Base-by-base conservation (phyloP, 2,888 invertebrate species). In the Sepioteuthis lessoniana region DNA sequence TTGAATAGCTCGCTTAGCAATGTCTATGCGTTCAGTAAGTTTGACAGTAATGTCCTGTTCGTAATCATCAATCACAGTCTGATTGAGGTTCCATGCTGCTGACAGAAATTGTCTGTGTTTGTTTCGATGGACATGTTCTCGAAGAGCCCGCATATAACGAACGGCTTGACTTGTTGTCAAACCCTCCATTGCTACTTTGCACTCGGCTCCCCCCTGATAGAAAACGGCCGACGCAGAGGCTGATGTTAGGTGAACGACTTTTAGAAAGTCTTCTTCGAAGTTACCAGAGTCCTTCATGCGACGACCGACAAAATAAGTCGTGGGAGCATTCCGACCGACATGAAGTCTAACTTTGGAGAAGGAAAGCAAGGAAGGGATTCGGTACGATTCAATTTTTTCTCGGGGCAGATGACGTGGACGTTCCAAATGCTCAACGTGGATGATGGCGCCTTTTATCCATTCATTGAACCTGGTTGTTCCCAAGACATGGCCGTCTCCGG, bases 361-460 rank as follows among this genome's bases (percentile, higher is more conserved):
- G 93, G 95, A 95, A 2, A 95, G 94, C 19, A 95, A 94, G 13
- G 96, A 96, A 0, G 96, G 95, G n/a, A 95, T 95, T n/a, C 96
- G 94, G 94, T 96, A 96, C 8, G 96, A 95, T 94, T 96, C 95
- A 42, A 96, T 95, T 60, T 95, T 94, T 93, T 95, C 94, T 76
- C 95, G 60, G 31, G 95, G 95, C 50, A 95, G 94, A 94, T 96
- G 94, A 55, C 94, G 93, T 16, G 96, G 96, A 31, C 95, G 94
- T 94, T 96, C 96, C n/a, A 96, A 94, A 94, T 96, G 96, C 94
- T 96, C 96, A 94, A 96, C 96, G 93, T 96, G 96, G 76, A 96
- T 95, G 55, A 96, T 96, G 93, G 96, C 95, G 31, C 96, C 96
- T 94, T 95, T 94, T 95, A 96, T 95, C 96, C 96, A 96, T 35